A percentile compares a stretch with the other conserved stretches of the same genome.
These are phyloP conservation scores for Himantopus leucocephalus DNA, from an alignment of 2,113 vertebrate species.

Conservation along the genomic window DNA sequence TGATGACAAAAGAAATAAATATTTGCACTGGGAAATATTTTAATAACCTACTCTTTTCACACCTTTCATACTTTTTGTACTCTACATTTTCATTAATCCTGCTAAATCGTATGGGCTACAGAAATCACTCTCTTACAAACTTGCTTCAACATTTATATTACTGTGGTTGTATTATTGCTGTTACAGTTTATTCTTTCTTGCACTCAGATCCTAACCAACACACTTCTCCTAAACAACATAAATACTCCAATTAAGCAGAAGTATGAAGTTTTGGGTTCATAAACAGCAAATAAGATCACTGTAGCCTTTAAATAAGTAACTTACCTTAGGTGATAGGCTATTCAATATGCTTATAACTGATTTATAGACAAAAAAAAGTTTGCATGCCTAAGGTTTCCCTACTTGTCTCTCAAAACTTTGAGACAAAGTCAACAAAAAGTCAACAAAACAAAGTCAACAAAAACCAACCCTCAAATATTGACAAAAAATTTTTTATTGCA, in stretches of 20 bases:
- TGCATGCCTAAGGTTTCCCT: neutral
- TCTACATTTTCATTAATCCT: neutral
- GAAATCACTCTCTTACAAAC: neutral
- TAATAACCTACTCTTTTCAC: neutral
- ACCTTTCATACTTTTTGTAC: neutral
- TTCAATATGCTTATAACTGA: neutral
- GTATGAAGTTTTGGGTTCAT: neutral
- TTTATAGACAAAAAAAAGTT: neutral
- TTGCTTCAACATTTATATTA: neutral
- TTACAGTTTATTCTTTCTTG: neutral
- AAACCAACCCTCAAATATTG: neutral
- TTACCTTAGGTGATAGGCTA: neutral
- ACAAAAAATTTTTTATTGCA: neutral
- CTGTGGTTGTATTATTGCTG: neutral
- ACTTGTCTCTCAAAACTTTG: neutral
- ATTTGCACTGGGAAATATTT: neutral
- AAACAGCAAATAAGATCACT: neutral
- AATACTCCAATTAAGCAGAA: neutral
- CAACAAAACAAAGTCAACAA: neutral
- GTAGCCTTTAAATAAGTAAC: neutral
- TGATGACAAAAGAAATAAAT: neutral
- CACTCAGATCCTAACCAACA: neutral
- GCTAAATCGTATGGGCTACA: neutral
- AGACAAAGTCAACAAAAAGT: neutral
- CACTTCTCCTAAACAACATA: neutral